These are phyloP conservation scores for Augochlorella aurata DNA, from an alignment of 2,888 invertebrate species.

Conservation along the genomic window DNA sequence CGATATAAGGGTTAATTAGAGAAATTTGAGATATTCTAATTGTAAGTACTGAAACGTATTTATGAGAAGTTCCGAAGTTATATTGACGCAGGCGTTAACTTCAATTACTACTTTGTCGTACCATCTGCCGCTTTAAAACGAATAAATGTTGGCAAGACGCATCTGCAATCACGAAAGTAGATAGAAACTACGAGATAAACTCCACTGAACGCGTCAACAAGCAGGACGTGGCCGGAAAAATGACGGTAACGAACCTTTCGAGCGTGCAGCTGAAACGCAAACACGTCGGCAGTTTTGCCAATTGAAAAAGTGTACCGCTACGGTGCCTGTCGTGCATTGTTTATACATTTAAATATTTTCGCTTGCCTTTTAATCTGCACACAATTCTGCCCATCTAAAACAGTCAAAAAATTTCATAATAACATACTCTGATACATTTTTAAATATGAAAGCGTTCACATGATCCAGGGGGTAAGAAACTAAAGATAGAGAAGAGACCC, in stretches of 20 bases:
- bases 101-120: conserved; percentile 39
- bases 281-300: conserved; percentile 3
- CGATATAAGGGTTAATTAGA: background rate
- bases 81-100: background rate
- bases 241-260: conserved; percentile 28
- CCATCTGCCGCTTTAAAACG: conserved; percentile 33
- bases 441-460: too few relatives aligned
- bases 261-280: background rate
- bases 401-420: background rate
- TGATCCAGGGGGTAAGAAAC: too few relatives aligned
- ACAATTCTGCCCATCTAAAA: background rate
- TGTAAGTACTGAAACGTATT: background rate
- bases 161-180: conserved; percentile 19
- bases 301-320: background rate
- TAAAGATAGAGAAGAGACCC: too few relatives aligned
- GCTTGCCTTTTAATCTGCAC: background rate
- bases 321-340: background rate
- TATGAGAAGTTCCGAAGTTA: conserved; percentile 1
- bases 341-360: background rate
- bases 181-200: conserved; percentile 31
- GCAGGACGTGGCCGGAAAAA: conserved; percentile 4
- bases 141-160: conserved; percentile 42
- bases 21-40: background rate
- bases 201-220: conserved; percentile 27
- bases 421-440: too few relatives aligned